phyloP scores from a whole-genome alignment of 1,140 invertebrate genomes.

The Oryctes rhinoceros region DNA sequence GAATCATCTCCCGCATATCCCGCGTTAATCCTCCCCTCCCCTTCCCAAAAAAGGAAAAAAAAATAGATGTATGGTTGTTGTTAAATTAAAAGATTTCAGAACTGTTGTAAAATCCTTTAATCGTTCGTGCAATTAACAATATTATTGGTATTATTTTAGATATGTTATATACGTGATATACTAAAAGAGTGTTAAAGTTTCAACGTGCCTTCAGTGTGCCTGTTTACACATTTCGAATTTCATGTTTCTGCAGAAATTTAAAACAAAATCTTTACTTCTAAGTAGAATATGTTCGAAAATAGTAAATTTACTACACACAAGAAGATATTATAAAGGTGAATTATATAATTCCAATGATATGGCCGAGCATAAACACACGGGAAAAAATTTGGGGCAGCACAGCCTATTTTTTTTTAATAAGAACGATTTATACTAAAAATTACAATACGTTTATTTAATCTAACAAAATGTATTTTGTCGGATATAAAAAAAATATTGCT shows the following conservation, averaged over 20 bases:
- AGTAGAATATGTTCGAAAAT: too few species aligned
- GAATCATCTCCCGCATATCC: background rate
- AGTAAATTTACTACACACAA: background rate
- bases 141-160: background rate
- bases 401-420: too few species aligned
- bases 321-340: background rate
- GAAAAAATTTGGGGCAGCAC: too few species aligned
- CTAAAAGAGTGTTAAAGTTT: slow-evolving; percentile 11
- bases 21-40: too few species aligned
- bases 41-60: background rate
- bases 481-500: too few species aligned
- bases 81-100: background rate
- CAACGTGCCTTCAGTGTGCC: slow-evolving; percentile 34
- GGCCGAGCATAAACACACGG: background rate
- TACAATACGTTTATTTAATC: too few species aligned
- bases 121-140: slow-evolving; percentile 7
- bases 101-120: background rate
- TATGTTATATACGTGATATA: slow-evolving; percentile 22
- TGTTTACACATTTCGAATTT: slow-evolving; percentile 27
- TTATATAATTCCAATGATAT: background rate
- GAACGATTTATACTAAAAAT: too few species aligned
- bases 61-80: background rate
- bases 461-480: too few species aligned
- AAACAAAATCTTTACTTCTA: background rate
- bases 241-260: background rate